These are phyloP conservation scores for Tholera decimalis DNA, from an alignment of 2,888 invertebrate genomes.

Conservation along the genomic window DNA sequence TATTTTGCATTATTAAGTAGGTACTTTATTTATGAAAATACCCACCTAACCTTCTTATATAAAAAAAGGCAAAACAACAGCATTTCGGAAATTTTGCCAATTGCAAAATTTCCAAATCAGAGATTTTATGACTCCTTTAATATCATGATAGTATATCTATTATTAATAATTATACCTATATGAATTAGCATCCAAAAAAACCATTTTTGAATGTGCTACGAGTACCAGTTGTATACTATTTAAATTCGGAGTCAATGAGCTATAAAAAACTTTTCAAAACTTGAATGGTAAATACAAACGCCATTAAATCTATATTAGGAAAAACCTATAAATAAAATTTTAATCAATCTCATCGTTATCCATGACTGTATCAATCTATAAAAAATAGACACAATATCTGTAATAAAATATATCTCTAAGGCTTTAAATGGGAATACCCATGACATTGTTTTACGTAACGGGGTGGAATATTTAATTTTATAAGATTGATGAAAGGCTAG, in stretches of 20 bases:
- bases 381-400: slow-evolving; percentile 27
- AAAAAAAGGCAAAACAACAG: not conserved
- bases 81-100: slow-evolving; percentile 4
- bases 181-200: slow-evolving; percentile 9
- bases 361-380: slow-evolving; percentile 28
- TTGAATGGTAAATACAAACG: slow-evolving; percentile 45
- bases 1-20: not conserved
- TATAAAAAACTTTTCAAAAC: slow-evolving; percentile 34
- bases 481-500: too few species aligned
- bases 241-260: not conserved
- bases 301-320: slow-evolving; percentile 17
- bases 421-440: slow-evolving; percentile 43
- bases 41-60: not conserved
- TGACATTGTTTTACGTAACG: slow-evolving; percentile 1
- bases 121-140: not conserved
- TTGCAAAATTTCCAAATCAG: slow-evolving; percentile 10
- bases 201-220: not conserved
- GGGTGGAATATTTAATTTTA: not conserved
- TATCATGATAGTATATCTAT: not conserved
- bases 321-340: slow-evolving; percentile 39
- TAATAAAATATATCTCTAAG: too few species aligned
- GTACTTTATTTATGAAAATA: not conserved
- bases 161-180: too few species aligned
- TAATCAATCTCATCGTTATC: slow-evolving; percentile 17
- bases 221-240: not conserved